These are phyloP conservation scores for Eristalis arbustorum DNA, from an alignment of 2,888 invertebrate genomes.

Conservation along the genomic window DNA sequence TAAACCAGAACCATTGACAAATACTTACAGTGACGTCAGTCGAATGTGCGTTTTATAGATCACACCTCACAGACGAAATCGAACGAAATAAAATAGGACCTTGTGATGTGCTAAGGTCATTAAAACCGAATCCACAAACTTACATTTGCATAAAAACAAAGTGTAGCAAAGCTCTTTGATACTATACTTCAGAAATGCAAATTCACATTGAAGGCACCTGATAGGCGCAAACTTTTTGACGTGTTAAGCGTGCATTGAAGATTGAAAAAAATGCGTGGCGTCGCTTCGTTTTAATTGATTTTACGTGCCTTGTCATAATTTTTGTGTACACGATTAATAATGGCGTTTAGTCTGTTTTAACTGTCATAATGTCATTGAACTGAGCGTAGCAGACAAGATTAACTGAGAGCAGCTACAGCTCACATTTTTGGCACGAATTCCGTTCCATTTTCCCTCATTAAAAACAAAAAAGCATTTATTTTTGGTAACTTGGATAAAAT, in stretches of 20 bases:
- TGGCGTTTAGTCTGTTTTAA: not conserved
- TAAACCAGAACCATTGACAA: not conserved
- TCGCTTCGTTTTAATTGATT: not conserved
- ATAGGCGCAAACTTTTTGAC: not conserved
- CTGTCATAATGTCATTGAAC: not conserved
- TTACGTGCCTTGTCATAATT: not conserved
- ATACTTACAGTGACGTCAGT: constrained; percentile 1
- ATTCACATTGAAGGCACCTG: not conserved
- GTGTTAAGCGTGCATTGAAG: not conserved
- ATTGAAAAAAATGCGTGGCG: not conserved
- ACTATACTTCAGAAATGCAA: not conserved
- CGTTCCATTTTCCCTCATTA: too few species aligned
- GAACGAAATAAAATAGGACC: not conserved
- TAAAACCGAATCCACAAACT: not conserved
- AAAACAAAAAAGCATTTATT: too few species aligned
- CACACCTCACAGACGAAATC: not conserved
- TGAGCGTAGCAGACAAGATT: not conserved
- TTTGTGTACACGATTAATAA: not conserved
- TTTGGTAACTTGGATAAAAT: too few species aligned
- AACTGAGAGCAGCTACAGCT: not conserved
- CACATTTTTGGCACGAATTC: too few species aligned
- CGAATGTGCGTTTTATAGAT: not conserved
- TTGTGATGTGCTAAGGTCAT: not conserved
- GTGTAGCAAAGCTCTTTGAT: not conserved
- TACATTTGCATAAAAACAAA: not conserved